Conservation (phyloP, 2,888 invertebrate genomes). For the Eilema sororculum region DNA sequence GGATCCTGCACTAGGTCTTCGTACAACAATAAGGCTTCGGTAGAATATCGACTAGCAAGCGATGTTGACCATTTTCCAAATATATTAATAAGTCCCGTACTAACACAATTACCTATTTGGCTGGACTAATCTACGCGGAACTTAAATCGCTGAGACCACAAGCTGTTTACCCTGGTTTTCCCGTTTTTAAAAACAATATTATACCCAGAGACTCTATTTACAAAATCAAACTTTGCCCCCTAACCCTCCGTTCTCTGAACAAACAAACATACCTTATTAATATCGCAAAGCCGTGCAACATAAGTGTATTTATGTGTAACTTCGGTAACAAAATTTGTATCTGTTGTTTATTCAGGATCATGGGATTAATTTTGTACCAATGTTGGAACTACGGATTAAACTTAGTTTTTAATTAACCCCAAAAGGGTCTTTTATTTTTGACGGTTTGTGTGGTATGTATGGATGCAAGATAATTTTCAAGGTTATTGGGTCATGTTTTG, state of each 20-base stretch:
- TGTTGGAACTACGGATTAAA: slow-evolving; percentile 34
- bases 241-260: not conserved
- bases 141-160: no score
- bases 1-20: no score
- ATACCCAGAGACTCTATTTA: no score
- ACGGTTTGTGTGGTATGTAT: not conserved
- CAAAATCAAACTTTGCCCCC: not conserved
- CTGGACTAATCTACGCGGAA: no score
- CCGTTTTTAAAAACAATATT: no score
- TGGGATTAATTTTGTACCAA: slow-evolving; percentile 47
- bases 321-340: slow-evolving; percentile 32
- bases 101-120: no score
- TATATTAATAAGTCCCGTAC: no score
- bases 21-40: no score
- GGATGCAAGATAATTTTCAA: not conserved
- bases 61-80: no score
- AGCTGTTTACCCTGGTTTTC: no score
- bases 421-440: slow-evolving; percentile 21
- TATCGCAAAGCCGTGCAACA: slow-evolving; percentile 9
- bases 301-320: slow-evolving; percentile 12
- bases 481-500: not conserved
- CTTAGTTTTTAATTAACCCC: slow-evolving; percentile 46
- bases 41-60: no score
- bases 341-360: slow-evolving; percentile 46
- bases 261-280: slow-evolving; percentile 19